A percentile compares a stretch with the other conserved stretches of the same genome.
Evolutionary conservation across 2,113 vertebrate genomes (phyloP).

Genomic region (Pan paniscus): DNA sequence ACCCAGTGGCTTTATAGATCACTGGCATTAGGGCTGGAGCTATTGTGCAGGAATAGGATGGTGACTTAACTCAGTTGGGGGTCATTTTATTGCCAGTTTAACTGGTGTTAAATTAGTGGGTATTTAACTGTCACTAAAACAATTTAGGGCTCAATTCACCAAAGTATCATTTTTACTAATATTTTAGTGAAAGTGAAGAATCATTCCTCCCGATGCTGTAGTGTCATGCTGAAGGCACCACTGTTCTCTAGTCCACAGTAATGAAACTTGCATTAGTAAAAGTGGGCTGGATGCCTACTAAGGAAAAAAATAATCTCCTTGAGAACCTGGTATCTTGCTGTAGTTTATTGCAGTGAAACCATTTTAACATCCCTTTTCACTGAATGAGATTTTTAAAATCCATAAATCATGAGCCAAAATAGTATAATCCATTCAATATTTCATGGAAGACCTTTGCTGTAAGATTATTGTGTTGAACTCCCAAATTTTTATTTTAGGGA

Average conservation of each 20-base stretch:
- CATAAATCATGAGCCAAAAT: conserved; percentile 71
- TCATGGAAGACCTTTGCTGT: conserved; percentile 49
- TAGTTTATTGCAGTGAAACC: conserved; percentile 64
- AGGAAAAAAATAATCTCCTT: conserved; percentile 44
- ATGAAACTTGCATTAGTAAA: conserved; percentile 64
- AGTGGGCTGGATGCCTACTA: conserved; percentile 54
- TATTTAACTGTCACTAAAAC: conserved; percentile 80
- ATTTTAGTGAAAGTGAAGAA: conserved; percentile 57
- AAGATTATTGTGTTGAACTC: conserved; percentile 24
- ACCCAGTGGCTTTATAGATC: conserved; percentile 49
- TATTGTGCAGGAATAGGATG: conserved; percentile 73
- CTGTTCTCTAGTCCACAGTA: background rate
- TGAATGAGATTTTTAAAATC: conserved; percentile 57
- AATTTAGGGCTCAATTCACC: conserved; percentile 77
- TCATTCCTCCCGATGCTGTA: background rate
- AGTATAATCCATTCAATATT: conserved; percentile 48
- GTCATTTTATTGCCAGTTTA: conserved; percentile 80
- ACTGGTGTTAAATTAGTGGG: conserved; percentile 79
- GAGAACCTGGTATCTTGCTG: conserved; percentile 60
- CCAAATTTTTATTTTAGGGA: conserved; percentile 58
- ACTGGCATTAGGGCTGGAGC: conserved; percentile 60
- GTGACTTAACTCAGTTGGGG: conserved; percentile 65
- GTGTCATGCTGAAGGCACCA: conserved; percentile 6
- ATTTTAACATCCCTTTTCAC: conserved; percentile 60
- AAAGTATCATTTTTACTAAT: conserved; percentile 77